A percentile compares a stretch with the other conserved stretches of the same genome.
Evolutionary conservation across 2,113 vertebrate species (phyloP).

Genomic region (Gadus macrocephalus): DNA sequence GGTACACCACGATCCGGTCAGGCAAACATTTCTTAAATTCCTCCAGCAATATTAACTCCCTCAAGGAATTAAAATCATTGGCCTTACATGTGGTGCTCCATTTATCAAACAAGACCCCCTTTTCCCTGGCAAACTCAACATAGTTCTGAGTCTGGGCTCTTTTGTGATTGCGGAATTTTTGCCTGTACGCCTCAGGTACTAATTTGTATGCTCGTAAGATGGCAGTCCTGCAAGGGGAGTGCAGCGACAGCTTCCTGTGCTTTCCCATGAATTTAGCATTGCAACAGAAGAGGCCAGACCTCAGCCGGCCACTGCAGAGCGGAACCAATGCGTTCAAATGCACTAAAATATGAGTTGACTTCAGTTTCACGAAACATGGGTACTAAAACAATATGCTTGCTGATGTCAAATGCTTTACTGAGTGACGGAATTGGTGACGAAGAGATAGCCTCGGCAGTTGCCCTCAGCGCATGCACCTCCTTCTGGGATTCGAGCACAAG

Average conservation of each 20-base stretch:
- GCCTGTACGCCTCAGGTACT: neutral
- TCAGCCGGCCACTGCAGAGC: neutral
- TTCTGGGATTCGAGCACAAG: neutral
- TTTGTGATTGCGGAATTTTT: neutral
- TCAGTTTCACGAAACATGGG: neutral
- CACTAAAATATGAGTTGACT: neutral
- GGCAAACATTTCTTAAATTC: conserved; percentile 9
- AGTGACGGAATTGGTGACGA: neutral
- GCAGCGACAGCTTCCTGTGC: neutral
- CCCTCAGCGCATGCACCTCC: neutral
- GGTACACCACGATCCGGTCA: neutral
- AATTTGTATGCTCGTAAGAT: neutral
- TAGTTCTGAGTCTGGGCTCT: too few relatives aligned
- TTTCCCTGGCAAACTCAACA: too few relatives aligned
- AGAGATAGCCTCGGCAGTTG: neutral
- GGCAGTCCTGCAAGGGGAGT: neutral
- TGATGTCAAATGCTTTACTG: neutral
- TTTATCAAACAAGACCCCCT: too few relatives aligned
- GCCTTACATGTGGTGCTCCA: too few relatives aligned
- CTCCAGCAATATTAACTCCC: conserved; percentile 16
- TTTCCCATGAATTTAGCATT: neutral
- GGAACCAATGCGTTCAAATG: neutral
- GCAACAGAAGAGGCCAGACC: neutral
- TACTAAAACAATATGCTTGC: neutral
- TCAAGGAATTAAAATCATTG: neutral